Evolutionary conservation across 2,113 vertebrate genomes (phyloP).

Genomic region (Phoxinus phoxinus): DNA sequence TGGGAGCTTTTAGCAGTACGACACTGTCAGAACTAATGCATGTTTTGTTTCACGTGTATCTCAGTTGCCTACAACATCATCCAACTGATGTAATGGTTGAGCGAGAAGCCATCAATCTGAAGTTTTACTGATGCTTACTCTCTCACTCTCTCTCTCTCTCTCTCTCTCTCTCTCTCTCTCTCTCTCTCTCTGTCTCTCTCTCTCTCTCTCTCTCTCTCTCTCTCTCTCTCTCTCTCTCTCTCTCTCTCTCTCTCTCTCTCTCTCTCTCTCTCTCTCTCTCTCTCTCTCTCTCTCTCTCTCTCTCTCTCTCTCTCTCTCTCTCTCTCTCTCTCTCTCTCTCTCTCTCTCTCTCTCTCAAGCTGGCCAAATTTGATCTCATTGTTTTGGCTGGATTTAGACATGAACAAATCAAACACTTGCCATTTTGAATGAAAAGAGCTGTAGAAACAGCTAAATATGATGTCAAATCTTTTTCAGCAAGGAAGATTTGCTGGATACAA

Average conservation of each 20-base stretch:
- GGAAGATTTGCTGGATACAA: neutral
- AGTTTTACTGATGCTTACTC: neutral
- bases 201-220: neutral
- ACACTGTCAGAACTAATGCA: neutral
- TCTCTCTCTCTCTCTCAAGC: neutral
- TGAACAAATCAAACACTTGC: slow-evolving; percentile 25
- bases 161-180: too few species aligned
- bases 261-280: neutral
- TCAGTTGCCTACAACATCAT: neutral
- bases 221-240: neutral
- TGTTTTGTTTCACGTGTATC: neutral
- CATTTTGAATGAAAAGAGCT: slow-evolving; percentile 41
- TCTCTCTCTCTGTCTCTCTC: neutral
- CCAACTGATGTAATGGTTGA: slow-evolving; percentile 3
- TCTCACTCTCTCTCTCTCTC: neutral
- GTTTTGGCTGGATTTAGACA: slow-evolving; percentile 29
- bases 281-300: neutral
- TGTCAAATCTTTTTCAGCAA: slow-evolving; percentile 1
- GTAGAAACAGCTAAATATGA: neutral
- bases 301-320: neutral
- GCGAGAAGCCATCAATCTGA: neutral
- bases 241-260: neutral
- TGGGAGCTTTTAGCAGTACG: neutral
- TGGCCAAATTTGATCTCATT: slow-evolving; percentile 48
- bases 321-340: neutral